Conservation (phyloP, 2,888 invertebrate genomes). For the Oscheius onirici region DNA sequence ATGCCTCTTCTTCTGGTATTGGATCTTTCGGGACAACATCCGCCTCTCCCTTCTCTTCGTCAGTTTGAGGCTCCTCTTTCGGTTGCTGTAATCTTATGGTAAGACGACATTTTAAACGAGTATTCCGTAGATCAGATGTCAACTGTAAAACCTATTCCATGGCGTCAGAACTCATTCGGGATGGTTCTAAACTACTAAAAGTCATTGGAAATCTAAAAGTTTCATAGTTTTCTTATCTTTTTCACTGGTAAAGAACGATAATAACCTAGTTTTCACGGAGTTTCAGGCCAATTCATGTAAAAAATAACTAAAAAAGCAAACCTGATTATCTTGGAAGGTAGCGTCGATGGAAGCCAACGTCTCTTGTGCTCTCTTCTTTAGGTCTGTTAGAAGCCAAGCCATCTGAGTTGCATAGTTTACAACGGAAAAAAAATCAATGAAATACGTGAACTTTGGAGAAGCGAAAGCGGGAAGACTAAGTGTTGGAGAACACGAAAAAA, state of each 20-base stretch:
- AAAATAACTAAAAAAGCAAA: not conserved
- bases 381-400: constrained; percentile 54
- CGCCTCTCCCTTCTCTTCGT: constrained; percentile 1
- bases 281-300: not conserved
- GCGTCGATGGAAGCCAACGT: constrained; percentile 47
- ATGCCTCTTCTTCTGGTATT: constrained; percentile 3
- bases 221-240: too few relatives aligned
- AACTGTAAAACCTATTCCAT: too few relatives aligned
- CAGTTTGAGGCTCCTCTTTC: not conserved
- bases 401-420: constrained; percentile 31
- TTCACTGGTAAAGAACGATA: too few relatives aligned
- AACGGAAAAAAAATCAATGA: not conserved
- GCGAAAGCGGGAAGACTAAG: not conserved
- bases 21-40: not conserved
- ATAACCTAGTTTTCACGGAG: too few relatives aligned
- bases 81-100: not conserved
- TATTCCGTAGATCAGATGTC: too few relatives aligned
- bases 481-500: not conserved
- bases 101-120: too few relatives aligned
- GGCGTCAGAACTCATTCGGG: too few relatives aligned
- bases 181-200: too few relatives aligned
- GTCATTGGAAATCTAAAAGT: too few relatives aligned
- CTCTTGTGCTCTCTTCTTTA: constrained; percentile 47
- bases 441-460: not conserved
- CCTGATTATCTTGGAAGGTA: constrained; percentile 34